phyloP scores from a whole-genome alignment of 2,888 invertebrate genomes.

The Trichopoda pennipes region DNA sequence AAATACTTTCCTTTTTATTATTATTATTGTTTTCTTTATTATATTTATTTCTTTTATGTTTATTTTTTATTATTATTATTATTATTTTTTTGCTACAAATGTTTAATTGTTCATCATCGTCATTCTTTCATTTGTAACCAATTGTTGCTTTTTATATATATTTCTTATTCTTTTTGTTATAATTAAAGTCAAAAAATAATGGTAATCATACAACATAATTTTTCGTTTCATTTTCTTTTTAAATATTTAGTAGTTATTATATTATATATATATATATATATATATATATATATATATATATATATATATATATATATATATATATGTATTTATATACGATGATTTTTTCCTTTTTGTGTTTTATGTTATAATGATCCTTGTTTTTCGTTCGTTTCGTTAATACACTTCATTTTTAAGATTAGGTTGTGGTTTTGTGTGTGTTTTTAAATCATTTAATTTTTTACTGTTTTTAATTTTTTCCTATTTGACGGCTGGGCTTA shows the following conservation, averaged over 20 bases:
- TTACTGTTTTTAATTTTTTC: constrained; percentile 64
- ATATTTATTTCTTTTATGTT: no score
- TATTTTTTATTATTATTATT: constrained; percentile 46
- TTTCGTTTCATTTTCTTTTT: constrained; percentile 49
- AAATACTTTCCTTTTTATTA: constrained; percentile 37
- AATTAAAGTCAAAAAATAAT: constrained; percentile 70
- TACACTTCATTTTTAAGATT: constrained; percentile 70
- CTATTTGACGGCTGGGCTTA: constrained; percentile 67
- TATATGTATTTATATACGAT: constrained; percentile 70
- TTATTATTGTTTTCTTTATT: constrained; percentile 39
- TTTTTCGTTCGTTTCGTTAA: constrained; percentile 71
- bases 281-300: constrained; percentile 71
- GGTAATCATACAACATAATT: constrained; percentile 67
- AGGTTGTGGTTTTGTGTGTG: constrained; percentile 69
- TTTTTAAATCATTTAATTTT: constrained; percentile 70
- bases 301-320: no score
- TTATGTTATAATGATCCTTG: constrained; percentile 68
- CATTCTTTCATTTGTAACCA: constrained; percentile 43
- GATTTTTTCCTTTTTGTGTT: constrained; percentile 67
- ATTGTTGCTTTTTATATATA: constrained; percentile 40
- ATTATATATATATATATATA: constrained; percentile 71
- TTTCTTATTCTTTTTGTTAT: constrained; percentile 44
- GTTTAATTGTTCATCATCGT: constrained; percentile 10
- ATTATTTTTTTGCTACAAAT: neutral
- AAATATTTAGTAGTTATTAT: constrained; percentile 72